Evolutionary conservation across 1,140 invertebrate genomes (phyloP).

Genomic region (Drosophila neocordata): DNA sequence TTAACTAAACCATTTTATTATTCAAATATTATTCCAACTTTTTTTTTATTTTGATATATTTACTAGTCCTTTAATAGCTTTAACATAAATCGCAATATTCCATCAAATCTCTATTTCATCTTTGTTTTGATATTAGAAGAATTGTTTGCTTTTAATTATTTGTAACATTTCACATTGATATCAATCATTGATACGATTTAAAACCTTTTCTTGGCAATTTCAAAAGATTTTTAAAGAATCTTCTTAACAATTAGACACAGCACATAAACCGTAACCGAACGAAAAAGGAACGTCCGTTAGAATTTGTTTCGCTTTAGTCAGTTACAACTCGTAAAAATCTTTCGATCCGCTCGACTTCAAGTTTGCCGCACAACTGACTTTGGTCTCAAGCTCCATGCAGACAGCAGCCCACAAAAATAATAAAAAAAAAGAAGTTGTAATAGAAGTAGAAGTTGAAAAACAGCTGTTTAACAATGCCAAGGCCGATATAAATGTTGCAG

Average conservation of each 20-base stretch:
- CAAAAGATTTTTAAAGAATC: not conserved
- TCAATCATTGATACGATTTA: not conserved
- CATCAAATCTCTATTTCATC: no score
- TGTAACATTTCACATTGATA: not conserved
- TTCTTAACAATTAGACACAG: slow-evolving; percentile 40
- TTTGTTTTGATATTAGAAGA: no score
- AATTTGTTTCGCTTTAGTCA: slow-evolving; percentile 5
- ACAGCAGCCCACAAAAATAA: no score
- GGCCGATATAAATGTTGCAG: slow-evolving; percentile 39
- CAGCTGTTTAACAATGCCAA: slow-evolving; percentile 68
- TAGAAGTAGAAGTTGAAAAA: slow-evolving; percentile 26
- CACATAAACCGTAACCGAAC: slow-evolving; percentile 28
- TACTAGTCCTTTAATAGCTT: no score
- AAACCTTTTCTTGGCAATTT: not conserved
- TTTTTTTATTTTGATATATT: no score
- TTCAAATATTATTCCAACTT: no score
- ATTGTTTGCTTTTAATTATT: no score
- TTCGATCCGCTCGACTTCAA: slow-evolving; percentile 43
- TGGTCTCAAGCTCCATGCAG: no score
- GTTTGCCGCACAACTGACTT: slow-evolving; percentile 55
- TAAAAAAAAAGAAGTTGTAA: not conserved
- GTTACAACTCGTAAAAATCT: not conserved
- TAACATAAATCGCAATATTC: no score
- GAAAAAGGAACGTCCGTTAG: slow-evolving; percentile 8
- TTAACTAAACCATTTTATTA: no score